Conservation (phyloP, 2,888 invertebrate species). For the Helobdella robusta region DNA sequence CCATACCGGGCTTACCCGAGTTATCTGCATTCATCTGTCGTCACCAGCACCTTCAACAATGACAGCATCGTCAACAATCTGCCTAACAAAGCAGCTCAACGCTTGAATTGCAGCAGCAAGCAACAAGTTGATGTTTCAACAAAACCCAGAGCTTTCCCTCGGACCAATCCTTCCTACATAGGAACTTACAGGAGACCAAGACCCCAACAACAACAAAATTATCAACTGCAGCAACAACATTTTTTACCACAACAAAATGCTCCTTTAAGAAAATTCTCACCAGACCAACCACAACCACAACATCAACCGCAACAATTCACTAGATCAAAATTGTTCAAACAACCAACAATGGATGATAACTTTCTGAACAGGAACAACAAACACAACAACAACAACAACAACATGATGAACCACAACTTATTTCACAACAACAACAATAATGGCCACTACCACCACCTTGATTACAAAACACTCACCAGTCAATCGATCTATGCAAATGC, state of each 20-base stretch:
- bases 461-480: constrained; percentile 8
- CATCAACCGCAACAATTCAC: constrained; percentile 9
- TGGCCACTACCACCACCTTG: not conserved
- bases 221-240: not conserved
- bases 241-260: not conserved
- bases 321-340: constrained; percentile 6
- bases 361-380: constrained; percentile 6
- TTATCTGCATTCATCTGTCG: constrained; percentile 8
- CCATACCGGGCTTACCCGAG: constrained; percentile 18
- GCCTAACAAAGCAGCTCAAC: not conserved
- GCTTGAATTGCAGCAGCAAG: not conserved
- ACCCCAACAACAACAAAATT: not conserved
- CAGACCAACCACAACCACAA: constrained; percentile 4
- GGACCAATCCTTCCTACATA: constrained; percentile 48
- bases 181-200: constrained; percentile 36
- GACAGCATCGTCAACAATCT: not conserved
- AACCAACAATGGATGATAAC: constrained; percentile 23
- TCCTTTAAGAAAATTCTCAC: not conserved
- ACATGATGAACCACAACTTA: not conserved
- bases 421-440: not conserved
- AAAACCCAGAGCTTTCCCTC: constrained; percentile 45
- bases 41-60: not conserved
- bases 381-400: constrained; percentile 15
- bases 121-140: constrained; percentile 24
- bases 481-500: constrained; percentile 24